Base-by-base conservation (phyloP, 2,797 vertebrate species). In the Gymnothorax javanicus region DNA sequence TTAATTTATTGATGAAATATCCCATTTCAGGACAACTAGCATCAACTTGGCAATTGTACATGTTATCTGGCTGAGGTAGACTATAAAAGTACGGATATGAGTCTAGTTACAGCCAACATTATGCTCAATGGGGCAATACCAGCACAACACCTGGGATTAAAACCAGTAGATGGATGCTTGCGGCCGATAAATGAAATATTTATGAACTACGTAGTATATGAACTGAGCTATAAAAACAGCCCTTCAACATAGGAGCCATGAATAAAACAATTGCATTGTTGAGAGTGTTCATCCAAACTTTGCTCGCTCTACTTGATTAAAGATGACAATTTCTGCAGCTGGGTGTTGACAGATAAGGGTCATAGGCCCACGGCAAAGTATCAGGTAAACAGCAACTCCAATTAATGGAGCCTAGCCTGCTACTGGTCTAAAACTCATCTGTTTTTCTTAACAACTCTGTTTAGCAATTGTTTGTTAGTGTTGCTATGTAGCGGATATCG, bases 321-420 rank as follows among this genome's bases (percentile, higher is more conserved):
- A 77, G 15, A 5, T 6, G 17, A 52, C 33, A 50, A 20, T 77
- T 77, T 77, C 13, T 50, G 3, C 52, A 43, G 33, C 13, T 52
- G 73, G 5, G 13, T 69, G 64, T 69, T 69, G 64, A 69, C 20
- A 77, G 9, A 33, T 9, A 43, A 13, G 71, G 25, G 69, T 71
- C n/a, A 9, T 27, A 7, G 33, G 13, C 27, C 73, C 52, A 17
- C 7, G 17, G 73, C 9, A n/a, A n/a, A 25, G 23, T 69, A n/a
- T 69, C 64, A 69, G 64, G 64, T 69, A 69, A 69, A 69, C n/a
- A 75, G 27, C 71, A 75, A 15, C 33, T 50, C 71, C 71, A 75
- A 15, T 43, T 75, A 75, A 75, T 33, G 71, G 71, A 43, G 33
- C 69, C 69, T 9, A 17, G 11, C 71, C 71, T 3, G 17, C 71